Percentiles rank a stretch among this genome's conserved stretches.
Conservation (phyloP, 1,140 invertebrate species). For the Drosophila auraria region DNA sequence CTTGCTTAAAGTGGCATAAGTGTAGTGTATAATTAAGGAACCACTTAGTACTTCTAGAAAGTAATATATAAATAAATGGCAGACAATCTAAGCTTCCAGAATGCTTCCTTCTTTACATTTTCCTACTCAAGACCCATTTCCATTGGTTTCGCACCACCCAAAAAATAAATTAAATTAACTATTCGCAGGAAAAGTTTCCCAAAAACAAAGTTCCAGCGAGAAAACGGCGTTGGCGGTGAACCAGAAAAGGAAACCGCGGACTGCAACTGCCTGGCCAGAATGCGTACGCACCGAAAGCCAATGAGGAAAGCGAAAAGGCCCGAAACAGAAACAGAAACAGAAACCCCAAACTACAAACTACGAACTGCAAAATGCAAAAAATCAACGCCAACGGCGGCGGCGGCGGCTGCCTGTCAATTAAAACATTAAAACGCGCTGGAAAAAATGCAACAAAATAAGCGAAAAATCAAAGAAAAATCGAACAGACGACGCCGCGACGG, state of each 20-base stretch:
- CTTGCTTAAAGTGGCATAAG: background rate
- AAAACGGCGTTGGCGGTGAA: conserved; percentile 33
- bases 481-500: conserved; percentile 45
- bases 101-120: too few species aligned
- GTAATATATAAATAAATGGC: background rate
- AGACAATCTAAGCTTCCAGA: background rate
- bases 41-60: background rate
- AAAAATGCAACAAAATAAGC: conserved; percentile 63
- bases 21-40: background rate
- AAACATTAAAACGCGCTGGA: conserved; percentile 74
- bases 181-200: conserved; percentile 3
- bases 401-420: conserved; percentile 73
- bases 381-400: conserved; percentile 59
- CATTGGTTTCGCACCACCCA: background rate
- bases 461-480: conserved; percentile 35
- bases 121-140: background rate
- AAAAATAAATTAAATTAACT: conserved; percentile 21
- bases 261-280: conserved; percentile 23
- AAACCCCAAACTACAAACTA: conserved; percentile 3
- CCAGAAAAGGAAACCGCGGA: conserved; percentile 39
- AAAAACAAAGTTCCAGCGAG: conserved; percentile 18
- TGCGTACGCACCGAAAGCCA: conserved; percentile 21
- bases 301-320: conserved; percentile 9
- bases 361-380: conserved; percentile 26
- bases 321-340: conserved; percentile 13